Evolutionary conservation across 2,888 invertebrate genomes (phyloP), one percentile per base, ranked within the genome.

Genomic region (Fabriciana adippe): DNA sequence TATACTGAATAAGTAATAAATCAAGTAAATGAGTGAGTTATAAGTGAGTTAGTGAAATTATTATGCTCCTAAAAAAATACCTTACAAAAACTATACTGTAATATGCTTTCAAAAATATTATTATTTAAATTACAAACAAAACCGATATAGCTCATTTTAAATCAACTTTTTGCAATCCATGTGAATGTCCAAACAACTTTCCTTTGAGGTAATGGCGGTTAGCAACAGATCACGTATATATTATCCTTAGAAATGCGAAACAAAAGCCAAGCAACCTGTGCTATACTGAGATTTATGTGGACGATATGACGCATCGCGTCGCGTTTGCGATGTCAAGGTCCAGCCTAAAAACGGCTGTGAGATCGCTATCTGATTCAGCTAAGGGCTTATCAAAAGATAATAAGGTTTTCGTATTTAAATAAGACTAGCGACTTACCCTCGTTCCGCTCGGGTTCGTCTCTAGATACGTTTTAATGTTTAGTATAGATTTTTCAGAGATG

Each of bases 251-350:
- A 76, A 74, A 41, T 76, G 69, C 77, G 79, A 80, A 82, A 88
- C 86, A 87, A 87, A 87, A 83, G 26, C 26, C 86, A 26, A 81
- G 76, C 77, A 78, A 81, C 81, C 78, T 77, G 88, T 88, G 88
- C 84, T 79, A 82, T 87, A 89, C 86, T 82, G 80, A 87, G 88
- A 89, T 89, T 84, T 83, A 85, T 85, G 75, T 79, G 74, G 76
- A 74, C 81, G 87, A 87, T 88, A 87, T 81, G 82, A 82, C 83
- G 82, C 81, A 82, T 77, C 66, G 71, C 66, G 69, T 67, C 63
- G 59, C 66, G 54, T 66, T 64, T 59, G 64, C 18, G 55, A 55
- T 47, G 55, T 53, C 35, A 55, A 15, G 53, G 18, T 41, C 48
- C 67, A 70, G 64, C 53, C 55, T 67, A 64, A 64, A 57, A 45